These are phyloP conservation scores for Notarius quadriscutis DNA, from an alignment of 2,113 vertebrate genomes.

Conservation along the genomic window DNA sequence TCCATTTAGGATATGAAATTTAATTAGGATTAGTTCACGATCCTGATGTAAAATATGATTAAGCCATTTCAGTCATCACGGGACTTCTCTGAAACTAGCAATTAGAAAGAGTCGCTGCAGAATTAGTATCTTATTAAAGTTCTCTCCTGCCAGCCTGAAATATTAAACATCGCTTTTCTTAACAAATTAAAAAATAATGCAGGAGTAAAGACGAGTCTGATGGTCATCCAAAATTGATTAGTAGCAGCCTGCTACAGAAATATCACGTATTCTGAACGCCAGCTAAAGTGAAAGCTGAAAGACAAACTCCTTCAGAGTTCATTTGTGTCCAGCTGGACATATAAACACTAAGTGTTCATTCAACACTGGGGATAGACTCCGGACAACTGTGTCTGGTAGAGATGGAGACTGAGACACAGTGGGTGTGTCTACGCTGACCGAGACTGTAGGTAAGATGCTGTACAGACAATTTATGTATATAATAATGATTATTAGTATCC, in stretches of 20 bases:
- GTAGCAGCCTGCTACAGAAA: neutral
- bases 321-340: neutral
- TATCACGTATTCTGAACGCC: neutral
- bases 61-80: neutral
- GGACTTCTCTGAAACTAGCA: neutral
- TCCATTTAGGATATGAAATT: neutral
- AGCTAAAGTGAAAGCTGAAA: neutral
- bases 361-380: neutral
- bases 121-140: neutral
- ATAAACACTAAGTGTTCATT: neutral
- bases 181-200: neutral
- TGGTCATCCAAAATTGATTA: neutral
- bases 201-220: neutral
- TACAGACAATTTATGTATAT: neutral
- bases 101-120: neutral
- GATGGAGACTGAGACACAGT: neutral
- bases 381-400: neutral
- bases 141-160: neutral
- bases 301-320: neutral
- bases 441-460: neutral
- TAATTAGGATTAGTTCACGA: neutral
- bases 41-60: neutral
- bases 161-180: neutral
- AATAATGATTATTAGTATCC: conserved; percentile 16
- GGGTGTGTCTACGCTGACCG: neutral